Percentiles rank a stretch among this genome's conserved stretches.
These are phyloP conservation scores for Psilanteris sp. DNA, from an alignment of 1,140 invertebrate genomes.

Conservation along the genomic window DNA sequence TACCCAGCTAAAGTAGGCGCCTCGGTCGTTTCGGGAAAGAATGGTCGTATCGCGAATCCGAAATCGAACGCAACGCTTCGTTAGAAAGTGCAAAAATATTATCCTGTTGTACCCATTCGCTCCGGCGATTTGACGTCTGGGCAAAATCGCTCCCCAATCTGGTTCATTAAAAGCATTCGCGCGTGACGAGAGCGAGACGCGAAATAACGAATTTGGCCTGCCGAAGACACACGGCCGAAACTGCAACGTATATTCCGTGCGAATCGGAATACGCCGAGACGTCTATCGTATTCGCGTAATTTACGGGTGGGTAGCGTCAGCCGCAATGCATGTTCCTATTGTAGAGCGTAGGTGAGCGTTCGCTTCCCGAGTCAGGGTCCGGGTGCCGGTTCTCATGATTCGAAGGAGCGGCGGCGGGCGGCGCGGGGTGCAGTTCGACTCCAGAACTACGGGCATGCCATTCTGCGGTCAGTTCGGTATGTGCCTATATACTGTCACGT, in stretches of 20 bases:
- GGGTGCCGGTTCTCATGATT: slow-evolving; percentile 3
- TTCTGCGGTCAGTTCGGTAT: slow-evolving; percentile 78
- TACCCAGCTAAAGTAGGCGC: slow-evolving; percentile 7
- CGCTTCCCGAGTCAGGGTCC: slow-evolving; percentile 16
- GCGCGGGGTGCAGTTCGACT: slow-evolving; percentile 10
- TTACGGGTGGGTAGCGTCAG: slow-evolving; percentile 76
- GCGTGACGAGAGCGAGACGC: too few species aligned
- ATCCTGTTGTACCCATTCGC: too few species aligned
- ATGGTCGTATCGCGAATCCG: too few species aligned
- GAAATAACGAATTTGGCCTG: too few species aligned
- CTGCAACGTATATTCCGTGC: too few species aligned
- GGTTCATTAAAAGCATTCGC: too few species aligned
- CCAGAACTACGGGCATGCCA: slow-evolving; percentile 72
- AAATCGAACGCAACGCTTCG: too few species aligned
- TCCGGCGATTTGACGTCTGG: too few species aligned
- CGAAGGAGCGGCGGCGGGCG: slow-evolving; percentile 19
- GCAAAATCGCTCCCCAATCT: too few species aligned
- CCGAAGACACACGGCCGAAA: too few species aligned
- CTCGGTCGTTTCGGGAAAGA: too few species aligned
- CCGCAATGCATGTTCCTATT: slow-evolving; percentile 73
- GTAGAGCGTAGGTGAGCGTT: slow-evolving; percentile 67
- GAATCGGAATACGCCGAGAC: slow-evolving; percentile 45
- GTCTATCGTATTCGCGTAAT: slow-evolving; percentile 74
- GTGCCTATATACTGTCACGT: slow-evolving; percentile 75
- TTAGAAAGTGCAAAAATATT: too few species aligned